phyloP scores from a whole-genome alignment of 2,888 invertebrate species.

The Nycteola revayana region DNA sequence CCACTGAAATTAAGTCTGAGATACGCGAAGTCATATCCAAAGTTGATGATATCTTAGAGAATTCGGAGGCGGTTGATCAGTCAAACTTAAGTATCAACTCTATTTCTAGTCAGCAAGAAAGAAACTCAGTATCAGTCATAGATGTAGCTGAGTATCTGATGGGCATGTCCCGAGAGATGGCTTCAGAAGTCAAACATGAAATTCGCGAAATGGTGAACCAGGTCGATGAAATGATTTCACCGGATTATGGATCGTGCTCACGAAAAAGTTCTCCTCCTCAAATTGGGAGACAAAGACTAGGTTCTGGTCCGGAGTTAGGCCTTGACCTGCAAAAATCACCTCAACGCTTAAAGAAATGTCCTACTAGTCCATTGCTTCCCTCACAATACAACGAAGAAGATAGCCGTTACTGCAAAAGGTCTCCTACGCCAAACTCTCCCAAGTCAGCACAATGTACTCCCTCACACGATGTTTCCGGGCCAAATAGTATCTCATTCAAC shows the following conservation, averaged over 20 bases:
- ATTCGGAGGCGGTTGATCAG: slow-evolving; percentile 83
- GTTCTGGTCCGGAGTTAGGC: slow-evolving; percentile 71
- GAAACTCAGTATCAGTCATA: slow-evolving; percentile 87
- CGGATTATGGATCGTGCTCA: slow-evolving; percentile 62
- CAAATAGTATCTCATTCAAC: slow-evolving; percentile 74
- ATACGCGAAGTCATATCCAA: slow-evolving; percentile 90
- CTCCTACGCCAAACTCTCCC: slow-evolving; percentile 61
- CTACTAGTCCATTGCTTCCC: slow-evolving; percentile 71
- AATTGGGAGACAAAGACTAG: slow-evolving; percentile 58
- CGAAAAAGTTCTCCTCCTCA: slow-evolving; percentile 77
- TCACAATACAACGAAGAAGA: slow-evolving; percentile 64
- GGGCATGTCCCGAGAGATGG: slow-evolving; percentile 90
- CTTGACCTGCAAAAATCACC: slow-evolving; percentile 58
- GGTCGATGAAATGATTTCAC: slow-evolving; percentile 86
- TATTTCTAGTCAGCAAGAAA: slow-evolving; percentile 83
- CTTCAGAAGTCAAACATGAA: slow-evolving; percentile 89
- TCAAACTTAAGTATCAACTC: slow-evolving; percentile 73
- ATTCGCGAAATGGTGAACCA: slow-evolving; percentile 88
- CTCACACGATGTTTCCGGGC: slow-evolving; percentile 68
- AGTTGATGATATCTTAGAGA: slow-evolving; percentile 90
- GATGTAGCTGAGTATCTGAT: slow-evolving; percentile 90
- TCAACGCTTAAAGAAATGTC: slow-evolving; percentile 63
- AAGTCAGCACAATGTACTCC: slow-evolving; percentile 71
- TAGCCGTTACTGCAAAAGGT: slow-evolving; percentile 46
- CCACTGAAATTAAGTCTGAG: slow-evolving; percentile 91